Percentiles rank a stretch among this genome's conserved stretches.
phyloP scores from a whole-genome alignment of 1,140 invertebrate genomes.

The Drosophila quadrilineata region DNA sequence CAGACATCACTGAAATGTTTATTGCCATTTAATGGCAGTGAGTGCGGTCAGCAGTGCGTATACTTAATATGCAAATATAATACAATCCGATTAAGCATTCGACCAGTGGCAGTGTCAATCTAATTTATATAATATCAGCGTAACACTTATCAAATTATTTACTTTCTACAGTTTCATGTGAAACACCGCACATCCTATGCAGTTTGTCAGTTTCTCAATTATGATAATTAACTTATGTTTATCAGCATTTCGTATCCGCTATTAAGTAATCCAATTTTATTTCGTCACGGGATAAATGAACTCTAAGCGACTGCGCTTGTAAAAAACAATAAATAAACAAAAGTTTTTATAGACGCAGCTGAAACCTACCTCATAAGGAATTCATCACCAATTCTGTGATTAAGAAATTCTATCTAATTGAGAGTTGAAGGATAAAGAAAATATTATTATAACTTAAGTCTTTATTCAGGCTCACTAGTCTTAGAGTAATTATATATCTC shows the following conservation, averaged over 20 bases:
- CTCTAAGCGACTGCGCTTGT: neutral
- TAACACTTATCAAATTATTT: neutral
- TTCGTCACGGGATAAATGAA: constrained; percentile 22
- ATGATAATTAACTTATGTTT: constrained; percentile 2
- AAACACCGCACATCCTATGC: neutral
- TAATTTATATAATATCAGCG: neutral
- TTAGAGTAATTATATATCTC: no score
- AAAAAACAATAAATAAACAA: constrained; percentile 16
- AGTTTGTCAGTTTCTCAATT: constrained; percentile 2
- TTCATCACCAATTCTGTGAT: no score
- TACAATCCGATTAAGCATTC: constrained; percentile 27
- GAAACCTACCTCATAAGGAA: no score
- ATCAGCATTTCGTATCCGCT: neutral
- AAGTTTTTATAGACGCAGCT: constrained; percentile 17
- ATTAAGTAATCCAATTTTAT: constrained; percentile 4
- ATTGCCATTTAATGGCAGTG: constrained; percentile 10
- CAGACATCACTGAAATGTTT: neutral
- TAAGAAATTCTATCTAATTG: no score
- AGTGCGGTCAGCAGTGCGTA: constrained; percentile 39
- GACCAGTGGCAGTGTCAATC: neutral
- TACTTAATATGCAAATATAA: constrained; percentile 43
- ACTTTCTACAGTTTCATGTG: constrained; percentile 6
- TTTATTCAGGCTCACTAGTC: no score
- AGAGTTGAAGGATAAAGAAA: no score
- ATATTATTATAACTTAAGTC: no score